Evolutionary conservation across 1,140 invertebrate genomes (phyloP).

Genomic region (Odontomachus brunneus): DNA sequence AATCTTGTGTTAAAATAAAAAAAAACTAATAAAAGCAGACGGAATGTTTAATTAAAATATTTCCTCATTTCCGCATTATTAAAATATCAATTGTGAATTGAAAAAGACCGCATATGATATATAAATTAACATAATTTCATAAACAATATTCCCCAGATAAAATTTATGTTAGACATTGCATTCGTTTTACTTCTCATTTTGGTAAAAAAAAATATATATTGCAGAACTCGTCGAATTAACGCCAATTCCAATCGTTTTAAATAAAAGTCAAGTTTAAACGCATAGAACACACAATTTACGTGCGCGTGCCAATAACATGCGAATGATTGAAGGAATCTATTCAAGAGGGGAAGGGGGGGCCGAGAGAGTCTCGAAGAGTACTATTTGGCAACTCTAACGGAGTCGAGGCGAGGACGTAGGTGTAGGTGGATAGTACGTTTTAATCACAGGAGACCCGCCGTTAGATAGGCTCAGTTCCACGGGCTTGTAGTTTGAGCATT

Average conservation of each 20-base stretch:
- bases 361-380: constrained; percentile 52
- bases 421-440: constrained; percentile 76
- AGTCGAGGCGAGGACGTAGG: constrained; percentile 49
- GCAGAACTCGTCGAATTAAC: not conserved
- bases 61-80: too few relatives aligned
- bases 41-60: too few relatives aligned
- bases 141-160: too few relatives aligned
- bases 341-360: constrained; percentile 57
- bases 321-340: not conserved
- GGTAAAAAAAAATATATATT: too few relatives aligned
- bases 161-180: too few relatives aligned
- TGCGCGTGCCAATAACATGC: not conserved
- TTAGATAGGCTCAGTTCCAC: constrained; percentile 78
- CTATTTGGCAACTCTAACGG: constrained; percentile 14
- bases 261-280: not conserved
- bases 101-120: too few relatives aligned
- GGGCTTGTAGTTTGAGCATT: constrained; percentile 81
- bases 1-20: too few relatives aligned
- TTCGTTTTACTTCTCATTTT: too few relatives aligned
- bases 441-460: constrained; percentile 81
- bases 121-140: too few relatives aligned
- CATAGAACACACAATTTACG: not conserved
- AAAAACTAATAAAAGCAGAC: too few relatives aligned
- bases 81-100: too few relatives aligned
- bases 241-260: not conserved